A percentile compares a stretch with the other conserved stretches of the same genome.
Evolutionary conservation across 2,888 invertebrate genomes (phyloP).

Genomic region (Tortrix viridana): DNA sequence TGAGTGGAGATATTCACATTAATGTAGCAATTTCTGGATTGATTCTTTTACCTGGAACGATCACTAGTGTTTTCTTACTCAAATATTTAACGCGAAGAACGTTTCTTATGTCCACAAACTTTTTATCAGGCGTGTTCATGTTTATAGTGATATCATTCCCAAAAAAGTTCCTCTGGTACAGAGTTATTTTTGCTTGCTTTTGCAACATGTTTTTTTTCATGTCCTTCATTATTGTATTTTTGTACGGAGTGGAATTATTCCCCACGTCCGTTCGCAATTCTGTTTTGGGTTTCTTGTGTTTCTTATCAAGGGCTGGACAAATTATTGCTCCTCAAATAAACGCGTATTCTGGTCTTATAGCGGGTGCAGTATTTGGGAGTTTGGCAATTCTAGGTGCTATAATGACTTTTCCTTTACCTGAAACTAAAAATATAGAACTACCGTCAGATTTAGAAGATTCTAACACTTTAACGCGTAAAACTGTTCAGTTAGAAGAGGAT

Average conservation of each 20-base stretch:
- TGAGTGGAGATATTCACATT: constrained; percentile 89
- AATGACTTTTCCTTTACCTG: constrained; percentile 87
- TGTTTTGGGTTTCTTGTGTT: constrained; percentile 91
- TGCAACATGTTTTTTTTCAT: constrained; percentile 91
- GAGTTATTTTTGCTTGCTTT: constrained; percentile 85
- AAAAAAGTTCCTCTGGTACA: constrained; percentile 62
- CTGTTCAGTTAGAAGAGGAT: constrained; percentile 33
- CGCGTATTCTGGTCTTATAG: constrained; percentile 66
- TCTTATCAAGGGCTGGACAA: constrained; percentile 91
- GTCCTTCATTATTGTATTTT: constrained; percentile 91
- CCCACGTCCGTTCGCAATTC: constrained; percentile 93
- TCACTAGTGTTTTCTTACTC: constrained; percentile 82
- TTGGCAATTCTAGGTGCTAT: constrained; percentile 86
- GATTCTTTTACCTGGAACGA: constrained; percentile 86
- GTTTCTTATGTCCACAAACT: constrained; percentile 84
- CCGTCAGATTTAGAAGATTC: constrained; percentile 65
- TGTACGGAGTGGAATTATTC: constrained; percentile 93
- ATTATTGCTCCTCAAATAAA: constrained; percentile 91
- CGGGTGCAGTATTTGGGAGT: constrained; percentile 85
- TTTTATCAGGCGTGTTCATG: constrained; percentile 65
- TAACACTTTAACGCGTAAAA: constrained; percentile 46
- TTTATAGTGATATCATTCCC: constrained; percentile 58
- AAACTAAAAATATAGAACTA: constrained; percentile 63
- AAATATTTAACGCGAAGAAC: constrained; percentile 85
- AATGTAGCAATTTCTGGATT: constrained; percentile 90